Evolutionary conservation across 2,113 vertebrate species (phyloP).

Genomic region (Microcebus tavaratra): DNA sequence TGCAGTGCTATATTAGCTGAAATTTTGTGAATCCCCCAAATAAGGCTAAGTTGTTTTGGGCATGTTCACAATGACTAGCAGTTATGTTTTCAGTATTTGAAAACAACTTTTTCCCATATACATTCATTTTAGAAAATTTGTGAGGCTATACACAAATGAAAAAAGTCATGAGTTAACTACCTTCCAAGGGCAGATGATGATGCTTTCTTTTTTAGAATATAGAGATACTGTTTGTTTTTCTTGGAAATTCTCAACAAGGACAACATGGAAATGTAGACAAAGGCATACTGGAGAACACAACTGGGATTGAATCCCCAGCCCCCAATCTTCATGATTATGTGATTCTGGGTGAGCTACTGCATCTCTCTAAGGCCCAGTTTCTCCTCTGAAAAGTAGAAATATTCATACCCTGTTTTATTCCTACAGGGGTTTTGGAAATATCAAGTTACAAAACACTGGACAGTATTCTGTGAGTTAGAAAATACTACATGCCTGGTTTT

Average conservation of each 20-base stretch:
- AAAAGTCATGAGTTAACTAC: neutral
- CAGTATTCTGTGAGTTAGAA: neutral
- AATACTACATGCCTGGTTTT: neutral
- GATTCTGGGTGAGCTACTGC: neutral
- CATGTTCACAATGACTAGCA: neutral
- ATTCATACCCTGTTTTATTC: neutral
- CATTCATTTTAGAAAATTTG: neutral
- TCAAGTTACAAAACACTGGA: neutral
- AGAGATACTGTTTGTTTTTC: neutral
- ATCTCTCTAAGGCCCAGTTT: neutral
- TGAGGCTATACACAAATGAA: neutral
- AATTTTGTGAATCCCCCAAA: neutral
- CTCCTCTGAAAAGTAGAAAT: conserved; percentile 2
- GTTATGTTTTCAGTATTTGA: neutral
- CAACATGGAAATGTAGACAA: neutral
- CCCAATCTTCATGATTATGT: neutral
- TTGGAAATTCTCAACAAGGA: neutral
- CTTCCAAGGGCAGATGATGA: neutral
- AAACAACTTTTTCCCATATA: neutral
- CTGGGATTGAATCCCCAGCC: neutral
- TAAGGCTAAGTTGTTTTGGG: neutral
- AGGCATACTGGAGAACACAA: neutral
- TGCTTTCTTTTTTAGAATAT: neutral
- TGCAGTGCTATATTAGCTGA: neutral
- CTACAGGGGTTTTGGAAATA: neutral